phyloP scores from a whole-genome alignment of 2,797 vertebrate species.

The Cyprinodon diabolis region DNA sequence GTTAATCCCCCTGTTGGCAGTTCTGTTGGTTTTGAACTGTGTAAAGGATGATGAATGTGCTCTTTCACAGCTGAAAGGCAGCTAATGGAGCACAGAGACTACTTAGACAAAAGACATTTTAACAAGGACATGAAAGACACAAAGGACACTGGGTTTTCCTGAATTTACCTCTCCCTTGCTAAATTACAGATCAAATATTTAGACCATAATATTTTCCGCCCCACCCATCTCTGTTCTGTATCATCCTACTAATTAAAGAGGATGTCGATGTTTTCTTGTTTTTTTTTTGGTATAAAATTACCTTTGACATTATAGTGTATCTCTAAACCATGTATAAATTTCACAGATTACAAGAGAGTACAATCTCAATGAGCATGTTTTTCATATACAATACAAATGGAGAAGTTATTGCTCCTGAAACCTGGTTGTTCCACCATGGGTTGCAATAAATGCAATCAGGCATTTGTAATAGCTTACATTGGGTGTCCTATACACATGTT shows the following conservation, averaged over 20 bases:
- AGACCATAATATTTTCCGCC: slow-evolving; percentile 3
- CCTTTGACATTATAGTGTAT: slow-evolving; percentile 4
- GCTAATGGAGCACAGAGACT: slow-evolving; percentile 71
- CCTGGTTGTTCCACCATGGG: no score
- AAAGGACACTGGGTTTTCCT: slow-evolving; percentile 56
- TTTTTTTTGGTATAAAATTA: not conserved
- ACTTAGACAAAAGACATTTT: slow-evolving; percentile 65
- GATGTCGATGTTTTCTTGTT: no score
- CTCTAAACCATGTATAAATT: slow-evolving; percentile 3
- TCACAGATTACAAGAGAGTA: slow-evolving; percentile 3
- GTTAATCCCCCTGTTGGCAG: slow-evolving; percentile 38
- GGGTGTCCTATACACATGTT: no score
- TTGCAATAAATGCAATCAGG: no score
- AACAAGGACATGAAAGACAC: slow-evolving; percentile 65
- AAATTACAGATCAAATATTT: slow-evolving; percentile 43
- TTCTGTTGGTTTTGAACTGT: slow-evolving; percentile 39
- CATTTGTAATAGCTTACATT: no score
- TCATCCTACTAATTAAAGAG: slow-evolving; percentile 15
- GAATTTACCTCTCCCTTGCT: slow-evolving; percentile 57
- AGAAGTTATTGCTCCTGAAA: not conserved
- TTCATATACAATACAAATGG: not conserved
- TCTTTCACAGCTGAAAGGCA: slow-evolving; percentile 70
- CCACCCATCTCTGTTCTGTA: slow-evolving; percentile 21
- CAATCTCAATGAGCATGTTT: not conserved
- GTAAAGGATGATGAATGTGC: slow-evolving; percentile 71